A percentile compares a stretch with the other conserved stretches of the same genome.
These are phyloP conservation scores for Bombus picipes DNA, from an alignment of 1,140 invertebrate species.

Conservation along the genomic window DNA sequence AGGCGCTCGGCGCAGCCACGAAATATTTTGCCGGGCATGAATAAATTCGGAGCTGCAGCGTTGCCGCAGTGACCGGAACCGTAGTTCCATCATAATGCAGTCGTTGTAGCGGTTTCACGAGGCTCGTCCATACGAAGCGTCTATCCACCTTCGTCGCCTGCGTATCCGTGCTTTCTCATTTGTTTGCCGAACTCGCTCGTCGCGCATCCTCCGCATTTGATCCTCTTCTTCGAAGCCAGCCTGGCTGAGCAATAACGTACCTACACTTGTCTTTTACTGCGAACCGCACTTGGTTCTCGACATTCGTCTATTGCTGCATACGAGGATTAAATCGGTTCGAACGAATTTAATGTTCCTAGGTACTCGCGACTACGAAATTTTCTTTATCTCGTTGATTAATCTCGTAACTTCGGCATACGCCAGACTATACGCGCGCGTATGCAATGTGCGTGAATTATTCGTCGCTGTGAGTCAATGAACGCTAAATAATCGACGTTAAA, in stretches of 20 bases:
- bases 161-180: conserved; percentile 20
- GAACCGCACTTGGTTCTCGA: no score
- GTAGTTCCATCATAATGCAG: conserved; percentile 15
- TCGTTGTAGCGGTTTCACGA: conserved; percentile 58
- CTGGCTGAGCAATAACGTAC: conserved; percentile 37
- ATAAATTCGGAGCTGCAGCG: conserved; percentile 68
- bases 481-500: not conserved
- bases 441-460: conserved; percentile 1
- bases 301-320: not conserved
- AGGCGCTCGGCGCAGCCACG: conserved; percentile 58
- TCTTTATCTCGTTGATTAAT: conserved; percentile 1
- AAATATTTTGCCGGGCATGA: conserved; percentile 77
- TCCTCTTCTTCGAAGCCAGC: conserved; percentile 69
- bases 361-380: not conserved
- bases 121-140: conserved; percentile 39
- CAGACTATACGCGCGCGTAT: not conserved
- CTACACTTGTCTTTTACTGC: conserved; percentile 23
- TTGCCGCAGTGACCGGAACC: conserved; percentile 50
- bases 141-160: conserved; percentile 4
- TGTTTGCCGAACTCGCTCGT: conserved; percentile 19
- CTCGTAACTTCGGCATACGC: not conserved
- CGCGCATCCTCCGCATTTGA: conserved; percentile 46
- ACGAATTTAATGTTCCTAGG: not conserved
- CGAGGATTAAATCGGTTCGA: conserved; percentile 62
- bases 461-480: not conserved